phyloP scores from a whole-genome alignment of 2,888 invertebrate genomes.

The Pocota personata region DNA sequence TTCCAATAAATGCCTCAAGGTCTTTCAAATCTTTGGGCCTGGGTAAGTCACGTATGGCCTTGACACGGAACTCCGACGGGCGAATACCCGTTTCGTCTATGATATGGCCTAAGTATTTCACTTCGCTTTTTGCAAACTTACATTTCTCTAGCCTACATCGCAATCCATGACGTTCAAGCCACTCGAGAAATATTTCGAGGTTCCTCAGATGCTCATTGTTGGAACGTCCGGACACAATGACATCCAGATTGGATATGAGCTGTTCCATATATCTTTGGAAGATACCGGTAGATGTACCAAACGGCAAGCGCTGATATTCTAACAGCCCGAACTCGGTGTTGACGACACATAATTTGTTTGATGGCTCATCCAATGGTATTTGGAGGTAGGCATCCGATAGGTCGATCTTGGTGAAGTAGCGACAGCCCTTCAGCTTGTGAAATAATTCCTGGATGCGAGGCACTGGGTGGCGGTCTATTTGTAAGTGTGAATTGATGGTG shows the following conservation, averaged over 20 bases:
- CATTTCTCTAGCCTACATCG: neutral
- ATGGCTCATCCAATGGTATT: conserved; percentile 41
- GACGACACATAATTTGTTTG: conserved; percentile 55
- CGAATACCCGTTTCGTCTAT: neutral
- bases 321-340: conserved; percentile 64
- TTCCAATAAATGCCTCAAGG: neutral
- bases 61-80: neutral
- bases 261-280: conserved; percentile 32
- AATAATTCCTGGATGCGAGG: conserved; percentile 67
- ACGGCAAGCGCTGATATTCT: conserved; percentile 53
- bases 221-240: too few species aligned
- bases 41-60: neutral
- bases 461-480: conserved; percentile 63
- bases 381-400: conserved; percentile 61
- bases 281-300: conserved; percentile 46
- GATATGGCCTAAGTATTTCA: neutral
- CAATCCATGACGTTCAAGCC: neutral
- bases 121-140: neutral
- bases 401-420: conserved; percentile 63
- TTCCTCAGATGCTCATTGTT: too few species aligned
- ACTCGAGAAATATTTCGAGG: conserved; percentile 15
- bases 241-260: too few species aligned
- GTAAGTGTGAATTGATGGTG: conserved; percentile 6
- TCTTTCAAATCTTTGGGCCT: neutral
- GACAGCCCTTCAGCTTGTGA: conserved; percentile 62